phyloP scores from a whole-genome alignment of 2,797 vertebrate species.

The Notolabrus celidotus region DNA sequence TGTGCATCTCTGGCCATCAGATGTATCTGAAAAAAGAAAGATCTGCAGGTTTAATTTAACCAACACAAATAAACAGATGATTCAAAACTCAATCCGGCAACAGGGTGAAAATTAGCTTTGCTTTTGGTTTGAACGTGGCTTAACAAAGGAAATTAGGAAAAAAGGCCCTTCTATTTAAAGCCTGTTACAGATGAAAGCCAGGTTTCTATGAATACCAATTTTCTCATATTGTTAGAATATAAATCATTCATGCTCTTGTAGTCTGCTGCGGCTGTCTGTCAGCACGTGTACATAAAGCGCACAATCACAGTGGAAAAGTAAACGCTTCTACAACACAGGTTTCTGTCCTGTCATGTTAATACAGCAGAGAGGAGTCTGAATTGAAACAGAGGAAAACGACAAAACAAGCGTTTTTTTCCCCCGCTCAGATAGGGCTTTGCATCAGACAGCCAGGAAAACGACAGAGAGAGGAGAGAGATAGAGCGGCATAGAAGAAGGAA shows the following conservation, averaged over 20 bases:
- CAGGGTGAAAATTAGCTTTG: background rate
- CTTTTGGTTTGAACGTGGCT: background rate
- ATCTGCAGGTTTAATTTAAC: too few species aligned
- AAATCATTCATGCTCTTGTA: background rate
- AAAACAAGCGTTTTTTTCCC: constrained; percentile 11
- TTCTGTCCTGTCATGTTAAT: constrained; percentile 41
- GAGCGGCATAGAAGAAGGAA: constrained; percentile 39
- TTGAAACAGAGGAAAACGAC: constrained; percentile 43
- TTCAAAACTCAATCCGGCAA: accelerated
- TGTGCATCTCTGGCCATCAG: too few species aligned
- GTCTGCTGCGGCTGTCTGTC: constrained; percentile 15
- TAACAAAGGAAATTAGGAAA: background rate
- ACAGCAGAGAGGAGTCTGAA: constrained; percentile 29
- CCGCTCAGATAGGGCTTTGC: constrained; percentile 48
- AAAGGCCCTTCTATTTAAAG: background rate
- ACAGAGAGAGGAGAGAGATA: constrained; percentile 29
- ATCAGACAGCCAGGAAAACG: constrained; percentile 38
- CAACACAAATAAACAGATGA: background rate
- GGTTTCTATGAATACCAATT: background rate
- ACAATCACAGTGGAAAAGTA: background rate
- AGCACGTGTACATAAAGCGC: background rate
- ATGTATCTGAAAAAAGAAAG: too few species aligned
- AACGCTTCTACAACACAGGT: constrained; percentile 30
- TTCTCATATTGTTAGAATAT: background rate
- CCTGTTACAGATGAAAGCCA: background rate